Percentiles rank a stretch among this genome's conserved stretches.
Evolutionary conservation across 2,113 vertebrate genomes (phyloP).

Genomic region (Cheirogaleus medius): DNA sequence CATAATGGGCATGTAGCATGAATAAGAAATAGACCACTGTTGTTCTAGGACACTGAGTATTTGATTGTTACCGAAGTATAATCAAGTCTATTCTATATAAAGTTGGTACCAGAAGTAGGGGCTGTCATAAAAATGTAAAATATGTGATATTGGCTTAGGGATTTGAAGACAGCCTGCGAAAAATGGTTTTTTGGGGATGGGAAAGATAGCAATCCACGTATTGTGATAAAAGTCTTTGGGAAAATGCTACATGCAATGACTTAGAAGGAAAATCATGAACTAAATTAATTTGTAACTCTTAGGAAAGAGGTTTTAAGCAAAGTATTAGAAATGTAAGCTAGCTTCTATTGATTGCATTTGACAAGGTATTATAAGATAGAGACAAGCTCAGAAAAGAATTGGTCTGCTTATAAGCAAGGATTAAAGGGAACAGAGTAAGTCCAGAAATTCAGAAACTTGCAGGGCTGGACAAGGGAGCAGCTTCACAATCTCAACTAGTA

Average conservation of each 20-base stretch:
- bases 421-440: not conserved
- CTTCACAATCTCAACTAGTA: not conserved
- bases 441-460: not conserved
- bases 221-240: not conserved
- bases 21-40: not conserved
- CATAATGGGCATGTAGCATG: not conserved
- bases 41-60: not conserved
- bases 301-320: not conserved
- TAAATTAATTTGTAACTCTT: not conserved
- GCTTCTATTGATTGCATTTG: not conserved
- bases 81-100: not conserved
- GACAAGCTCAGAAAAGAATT: not conserved
- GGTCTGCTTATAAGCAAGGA: not conserved
- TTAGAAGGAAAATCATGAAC: not conserved
- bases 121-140: not conserved
- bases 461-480: not conserved
- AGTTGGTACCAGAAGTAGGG: not conserved
- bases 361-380: slow-evolving; percentile 4
- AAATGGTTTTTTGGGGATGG: not conserved
- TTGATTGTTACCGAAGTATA: not conserved
- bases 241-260: not conserved
- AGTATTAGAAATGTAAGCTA: not conserved
- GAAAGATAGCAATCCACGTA: not conserved
- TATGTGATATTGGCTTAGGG: not conserved
- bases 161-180: not conserved